Evolutionary conservation across 1,140 invertebrate genomes (phyloP), one percentile per base, ranked within the genome.

Genomic region (Tyrophagus putrescentiae): DNA sequence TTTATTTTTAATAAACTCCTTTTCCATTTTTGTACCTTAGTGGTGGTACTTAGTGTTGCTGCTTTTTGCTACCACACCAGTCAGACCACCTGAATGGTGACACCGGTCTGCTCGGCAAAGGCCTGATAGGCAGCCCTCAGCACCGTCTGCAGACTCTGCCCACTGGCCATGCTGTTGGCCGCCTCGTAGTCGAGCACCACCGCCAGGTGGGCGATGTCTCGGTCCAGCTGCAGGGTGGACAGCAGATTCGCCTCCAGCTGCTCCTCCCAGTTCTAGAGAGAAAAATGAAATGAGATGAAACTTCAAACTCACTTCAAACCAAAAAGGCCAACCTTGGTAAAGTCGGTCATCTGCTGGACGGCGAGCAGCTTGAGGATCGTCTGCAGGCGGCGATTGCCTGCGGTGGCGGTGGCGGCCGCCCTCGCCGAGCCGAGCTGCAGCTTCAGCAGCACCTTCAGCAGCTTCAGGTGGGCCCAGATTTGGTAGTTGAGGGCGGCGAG

Each of bases 181-280:
- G n/a, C n/a, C 25, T 32, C 25, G 9, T 13, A 27, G 4, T 54
- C 52, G 25, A 54, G 16, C 2, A 54, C 25, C 2, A 34, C 3
- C 25, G 25, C 13, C 11, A 54, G 18, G 3, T 33, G 32, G 3
- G 3, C 27, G n/a, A 54, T 3, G 39, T 54, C 52, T 31, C 25
- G 16, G 21, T 54, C 25, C 11, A 54, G 11, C 27, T 54, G 52
- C 13, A 54, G n/a, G 16, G 39, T 31, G 32, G 32, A 31, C 1
- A 32, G 3, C 25, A 54, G n/a, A 32, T 27, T 54, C 25, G 2
- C 1, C 21, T 27, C 13, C 13, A 54, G 27, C 13, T 9, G 25
- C 39, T 54, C 52, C 39, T 54, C 52, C 52, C 52, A 54, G 25
- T 54, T 48, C 45, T 48, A 18, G 7, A 25, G 31, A 7, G 21